These are phyloP conservation scores for Anguilla megastoma DNA, from an alignment of 2,797 vertebrate species.

Conservation along the genomic window DNA sequence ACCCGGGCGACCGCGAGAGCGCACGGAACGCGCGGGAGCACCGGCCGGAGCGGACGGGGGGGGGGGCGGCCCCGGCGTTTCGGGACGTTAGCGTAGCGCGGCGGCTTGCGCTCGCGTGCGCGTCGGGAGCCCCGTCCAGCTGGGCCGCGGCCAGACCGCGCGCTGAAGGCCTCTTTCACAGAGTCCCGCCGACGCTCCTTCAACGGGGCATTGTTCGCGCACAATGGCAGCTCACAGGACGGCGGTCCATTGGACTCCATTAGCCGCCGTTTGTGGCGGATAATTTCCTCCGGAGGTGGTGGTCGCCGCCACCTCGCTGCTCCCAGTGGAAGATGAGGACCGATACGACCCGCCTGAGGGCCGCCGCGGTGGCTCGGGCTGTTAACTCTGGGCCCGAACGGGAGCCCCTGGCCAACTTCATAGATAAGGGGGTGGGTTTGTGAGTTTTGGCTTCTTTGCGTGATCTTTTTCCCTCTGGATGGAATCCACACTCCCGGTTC, in stretches of 20 bases:
- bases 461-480: conserved; percentile 54
- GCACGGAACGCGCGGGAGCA: neutral
- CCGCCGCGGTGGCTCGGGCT: neutral
- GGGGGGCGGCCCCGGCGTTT: neutral
- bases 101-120: neutral
- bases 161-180: conserved; percentile 25
- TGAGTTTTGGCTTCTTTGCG: conserved; percentile 54
- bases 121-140: neutral
- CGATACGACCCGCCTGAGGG: conserved; percentile 23
- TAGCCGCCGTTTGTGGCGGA: conserved; percentile 36
- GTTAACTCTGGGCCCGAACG: conserved; percentile 38
- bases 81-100: neutral
- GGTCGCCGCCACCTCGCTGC: neutral
- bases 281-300: too few species aligned
- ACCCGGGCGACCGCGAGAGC: neutral
- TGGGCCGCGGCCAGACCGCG: neutral
- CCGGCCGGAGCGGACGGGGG: neutral
- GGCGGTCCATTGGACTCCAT: conserved; percentile 59
- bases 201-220: conserved; percentile 54
- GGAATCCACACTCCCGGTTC: conserved; percentile 48
- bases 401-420: conserved; percentile 47
- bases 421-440: conserved; percentile 52
- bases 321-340: neutral
- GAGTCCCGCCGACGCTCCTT: conserved; percentile 49
- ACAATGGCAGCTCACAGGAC: conserved; percentile 41